phyloP scores from a whole-genome alignment of 2,888 invertebrate species.

The Microplitis deprimator region DNA sequence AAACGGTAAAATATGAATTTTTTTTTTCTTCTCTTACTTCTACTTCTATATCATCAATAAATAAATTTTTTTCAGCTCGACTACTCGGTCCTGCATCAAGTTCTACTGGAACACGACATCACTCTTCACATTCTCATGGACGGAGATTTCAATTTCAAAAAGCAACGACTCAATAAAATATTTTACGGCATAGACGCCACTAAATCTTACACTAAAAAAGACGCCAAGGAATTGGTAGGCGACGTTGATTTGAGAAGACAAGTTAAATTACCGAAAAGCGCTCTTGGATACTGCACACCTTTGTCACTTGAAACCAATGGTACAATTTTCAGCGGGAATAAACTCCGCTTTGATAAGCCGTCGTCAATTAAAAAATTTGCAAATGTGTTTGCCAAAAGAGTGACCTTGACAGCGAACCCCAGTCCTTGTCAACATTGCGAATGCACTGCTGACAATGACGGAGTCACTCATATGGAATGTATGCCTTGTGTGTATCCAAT shows the following conservation, averaged over 20 bases:
- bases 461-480: conserved; percentile 79
- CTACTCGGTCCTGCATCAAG: conserved; percentile 86
- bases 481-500: conserved; percentile 75
- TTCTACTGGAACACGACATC: conserved; percentile 85
- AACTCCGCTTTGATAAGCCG: conserved; percentile 74
- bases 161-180: conserved; percentile 80
- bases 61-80: conserved; percentile 76
- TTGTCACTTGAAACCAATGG: conserved; percentile 90
- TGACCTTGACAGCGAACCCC: conserved; percentile 77
- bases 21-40: conserved; percentile 13
- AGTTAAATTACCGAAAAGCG: conserved; percentile 82
- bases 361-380: conserved; percentile 77
- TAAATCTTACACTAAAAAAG: conserved; percentile 86
- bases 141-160: conserved; percentile 83
- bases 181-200: conserved; percentile 85
- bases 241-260: conserved; percentile 82
- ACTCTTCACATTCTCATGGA: conserved; percentile 88
- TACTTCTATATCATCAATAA: not conserved
- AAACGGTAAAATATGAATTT: conserved; percentile 75
- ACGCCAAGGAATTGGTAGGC: conserved; percentile 79
- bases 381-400: conserved; percentile 78
- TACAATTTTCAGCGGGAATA: conserved; percentile 78
- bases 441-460: conserved; percentile 79
- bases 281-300: conserved; percentile 84
- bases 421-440: conserved; percentile 79